Evolutionary conservation across 2,797 vertebrate species (phyloP).

Genomic region (Anas flavirostris): DNA sequence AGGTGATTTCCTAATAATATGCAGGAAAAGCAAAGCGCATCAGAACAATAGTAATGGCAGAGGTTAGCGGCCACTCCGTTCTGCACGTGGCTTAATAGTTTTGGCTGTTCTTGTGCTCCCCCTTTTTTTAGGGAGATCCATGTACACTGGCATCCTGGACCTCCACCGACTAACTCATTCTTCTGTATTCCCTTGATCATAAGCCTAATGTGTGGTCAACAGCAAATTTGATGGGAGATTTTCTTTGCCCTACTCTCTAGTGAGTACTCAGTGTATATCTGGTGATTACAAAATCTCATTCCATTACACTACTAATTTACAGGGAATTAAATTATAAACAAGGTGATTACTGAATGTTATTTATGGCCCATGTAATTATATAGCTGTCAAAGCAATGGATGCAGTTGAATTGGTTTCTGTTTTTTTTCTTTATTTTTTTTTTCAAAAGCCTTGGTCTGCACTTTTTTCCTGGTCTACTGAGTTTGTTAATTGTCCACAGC

Average conservation of each 20-base stretch:
- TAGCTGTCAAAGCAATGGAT: conserved; percentile 67
- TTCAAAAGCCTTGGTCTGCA: background rate
- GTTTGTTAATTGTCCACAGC: conserved; percentile 64
- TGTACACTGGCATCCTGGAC: background rate
- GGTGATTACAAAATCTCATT: conserved; percentile 58
- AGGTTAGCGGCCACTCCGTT: background rate
- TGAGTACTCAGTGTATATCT: conserved; percentile 18
- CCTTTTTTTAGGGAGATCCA: background rate
- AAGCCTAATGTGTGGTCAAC: background rate
- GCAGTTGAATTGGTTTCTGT: conserved; percentile 18
- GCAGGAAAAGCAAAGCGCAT: background rate
- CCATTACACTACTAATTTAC: conserved; percentile 67
- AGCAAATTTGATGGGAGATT: background rate
- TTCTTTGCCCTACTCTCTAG: background rate
- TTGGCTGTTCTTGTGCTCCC: background rate
- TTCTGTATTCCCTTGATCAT: background rate
- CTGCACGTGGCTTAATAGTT: background rate
- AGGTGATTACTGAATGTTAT: conserved; percentile 69
- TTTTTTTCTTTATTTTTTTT: background rate
- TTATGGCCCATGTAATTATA: conserved; percentile 75
- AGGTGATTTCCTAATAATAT: background rate
- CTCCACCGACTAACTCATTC: background rate
- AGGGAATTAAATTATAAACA: conserved; percentile 74
- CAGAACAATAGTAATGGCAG: background rate
- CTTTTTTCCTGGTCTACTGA: conserved; percentile 52